These are phyloP conservation scores for Cryptoprocta ferox DNA, from an alignment of 2,797 vertebrate species.

Conservation along the genomic window DNA sequence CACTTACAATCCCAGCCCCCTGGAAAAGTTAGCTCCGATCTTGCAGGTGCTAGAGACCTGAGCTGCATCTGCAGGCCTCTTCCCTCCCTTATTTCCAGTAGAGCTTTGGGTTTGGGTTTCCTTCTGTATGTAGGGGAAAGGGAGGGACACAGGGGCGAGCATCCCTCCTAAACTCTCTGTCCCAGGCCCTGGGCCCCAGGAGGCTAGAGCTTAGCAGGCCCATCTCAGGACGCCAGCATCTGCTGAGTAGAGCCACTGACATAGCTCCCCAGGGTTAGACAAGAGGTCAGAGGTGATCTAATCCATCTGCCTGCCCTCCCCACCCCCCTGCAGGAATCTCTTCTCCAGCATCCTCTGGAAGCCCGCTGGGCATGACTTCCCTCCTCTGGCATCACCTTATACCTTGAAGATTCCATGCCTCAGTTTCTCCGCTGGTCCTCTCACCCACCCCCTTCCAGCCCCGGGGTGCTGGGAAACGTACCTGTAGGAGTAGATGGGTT, in stretches of 20 bases:
- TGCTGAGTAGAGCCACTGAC: not conserved
- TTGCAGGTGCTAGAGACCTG: not conserved
- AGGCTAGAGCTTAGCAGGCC: not conserved
- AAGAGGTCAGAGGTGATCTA: not conserved
- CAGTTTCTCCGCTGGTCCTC: slow-evolving; percentile 4
- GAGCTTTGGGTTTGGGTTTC: not conserved
- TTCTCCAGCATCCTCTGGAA: slow-evolving; percentile 12
- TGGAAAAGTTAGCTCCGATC: not conserved
- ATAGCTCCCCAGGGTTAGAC: not conserved
- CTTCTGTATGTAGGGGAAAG: not conserved
- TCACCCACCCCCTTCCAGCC: not conserved
- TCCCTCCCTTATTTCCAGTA: not conserved
- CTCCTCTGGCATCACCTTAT: not conserved
- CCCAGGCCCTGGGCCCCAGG: not conserved
- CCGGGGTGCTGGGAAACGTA: slow-evolving; percentile 75
- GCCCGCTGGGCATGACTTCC: not conserved
- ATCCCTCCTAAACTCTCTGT: not conserved
- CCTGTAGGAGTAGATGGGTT: slow-evolving; percentile 99
- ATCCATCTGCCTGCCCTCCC: not conserved
- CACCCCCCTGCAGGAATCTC: not conserved
- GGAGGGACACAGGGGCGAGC: not conserved
- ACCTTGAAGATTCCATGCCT: not conserved
- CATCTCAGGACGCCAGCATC: not conserved
- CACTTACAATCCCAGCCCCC: not conserved
- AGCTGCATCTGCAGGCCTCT: not conserved